These are phyloP conservation scores for Electrona antarctica DNA, from an alignment of 2,113 vertebrate genomes.

Conservation along the genomic window DNA sequence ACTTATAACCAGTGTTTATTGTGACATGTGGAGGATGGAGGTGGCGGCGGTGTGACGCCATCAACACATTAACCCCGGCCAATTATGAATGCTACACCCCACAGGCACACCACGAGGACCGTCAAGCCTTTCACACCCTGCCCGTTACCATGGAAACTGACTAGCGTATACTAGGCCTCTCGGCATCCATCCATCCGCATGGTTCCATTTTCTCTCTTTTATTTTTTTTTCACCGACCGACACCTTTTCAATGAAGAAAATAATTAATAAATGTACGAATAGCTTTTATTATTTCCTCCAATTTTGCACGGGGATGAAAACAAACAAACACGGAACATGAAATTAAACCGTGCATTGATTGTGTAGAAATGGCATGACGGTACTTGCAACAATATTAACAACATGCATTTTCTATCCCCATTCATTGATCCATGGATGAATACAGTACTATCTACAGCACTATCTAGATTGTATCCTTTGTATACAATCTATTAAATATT, in stretches of 20 bases:
- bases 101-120: slow-evolving; percentile 58
- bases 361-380: too few species aligned
- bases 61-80: slow-evolving; percentile 76
- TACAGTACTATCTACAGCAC: too few species aligned
- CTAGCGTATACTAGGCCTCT: slow-evolving; percentile 19
- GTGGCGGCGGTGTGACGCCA: slow-evolving; percentile 55
- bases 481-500: neutral
- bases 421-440: too few species aligned
- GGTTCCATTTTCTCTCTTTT: slow-evolving; percentile 34
- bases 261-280: slow-evolving; percentile 10
- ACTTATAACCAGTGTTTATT: slow-evolving; percentile 52
- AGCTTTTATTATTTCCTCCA: slow-evolving; percentile 4
- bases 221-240: slow-evolving; percentile 26
- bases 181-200: neutral
- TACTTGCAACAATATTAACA: too few species aligned
- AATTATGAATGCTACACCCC: slow-evolving; percentile 74
- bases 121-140: slow-evolving; percentile 63
- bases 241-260: slow-evolving; percentile 25
- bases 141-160: slow-evolving; percentile 77
- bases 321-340: too few species aligned
- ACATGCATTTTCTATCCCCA: too few species aligned
- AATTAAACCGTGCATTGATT: too few species aligned
- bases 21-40: slow-evolving; percentile 67
- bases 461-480: too few species aligned
- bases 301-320: neutral